Percentiles rank a stretch among this genome's conserved stretches.
phyloP scores from a whole-genome alignment of 2,113 vertebrate genomes.

The Chaetorhynchus papuensis region DNA sequence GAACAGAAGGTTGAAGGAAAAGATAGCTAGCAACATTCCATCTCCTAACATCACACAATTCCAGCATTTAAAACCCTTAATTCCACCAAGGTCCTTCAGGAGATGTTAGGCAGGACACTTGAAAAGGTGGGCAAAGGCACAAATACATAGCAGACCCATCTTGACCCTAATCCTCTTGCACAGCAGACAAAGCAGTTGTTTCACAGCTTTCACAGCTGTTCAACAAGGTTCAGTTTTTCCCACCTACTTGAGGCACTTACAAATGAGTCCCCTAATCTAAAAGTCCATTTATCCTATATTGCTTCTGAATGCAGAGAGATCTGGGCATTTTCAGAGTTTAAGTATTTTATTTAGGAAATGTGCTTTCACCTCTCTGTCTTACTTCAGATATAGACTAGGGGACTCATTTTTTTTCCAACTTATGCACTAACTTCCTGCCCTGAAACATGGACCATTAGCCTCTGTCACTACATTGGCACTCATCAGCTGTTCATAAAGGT shows the following conservation, averaged over 20 bases:
- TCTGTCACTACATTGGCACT: background rate
- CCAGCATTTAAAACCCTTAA: background rate
- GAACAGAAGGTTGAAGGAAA: background rate
- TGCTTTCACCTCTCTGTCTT: background rate
- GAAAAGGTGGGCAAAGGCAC: background rate
- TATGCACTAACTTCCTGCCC: background rate
- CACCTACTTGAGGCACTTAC: background rate
- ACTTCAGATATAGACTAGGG: background rate
- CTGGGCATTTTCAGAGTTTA: background rate
- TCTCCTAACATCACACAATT: background rate
- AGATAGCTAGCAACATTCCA: fast-evolving
- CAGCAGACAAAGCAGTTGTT: background rate
- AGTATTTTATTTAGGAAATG: background rate
- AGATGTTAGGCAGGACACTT: background rate
- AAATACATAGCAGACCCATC: background rate
- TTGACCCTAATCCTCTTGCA: background rate
- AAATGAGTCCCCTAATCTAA: background rate
- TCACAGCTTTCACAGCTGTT: background rate
- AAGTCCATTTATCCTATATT: background rate
- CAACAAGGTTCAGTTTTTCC: background rate
- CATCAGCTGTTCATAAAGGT: background rate
- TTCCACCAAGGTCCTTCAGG: background rate
- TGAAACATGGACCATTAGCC: background rate
- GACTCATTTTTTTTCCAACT: background rate
- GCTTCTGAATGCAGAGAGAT: background rate